Conservation (phyloP, 2,797 vertebrate genomes). For the Rhinoraja longicauda region DNA sequence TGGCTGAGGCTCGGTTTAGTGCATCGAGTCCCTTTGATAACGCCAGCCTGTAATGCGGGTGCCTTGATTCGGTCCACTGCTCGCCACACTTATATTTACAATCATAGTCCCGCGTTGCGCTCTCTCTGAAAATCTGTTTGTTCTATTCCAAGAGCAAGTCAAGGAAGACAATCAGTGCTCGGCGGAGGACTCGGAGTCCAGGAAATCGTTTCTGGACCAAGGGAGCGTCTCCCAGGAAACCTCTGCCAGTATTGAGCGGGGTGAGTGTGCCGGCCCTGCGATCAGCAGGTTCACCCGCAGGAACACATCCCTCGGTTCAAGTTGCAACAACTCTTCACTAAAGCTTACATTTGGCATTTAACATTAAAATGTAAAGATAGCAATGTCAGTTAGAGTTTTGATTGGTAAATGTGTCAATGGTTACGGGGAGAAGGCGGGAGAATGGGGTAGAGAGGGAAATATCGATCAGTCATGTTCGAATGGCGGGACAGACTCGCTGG, state of each 20-base stretch:
- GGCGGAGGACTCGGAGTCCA: slow-evolving; percentile 81
- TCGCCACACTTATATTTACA: neutral
- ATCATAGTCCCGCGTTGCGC: neutral
- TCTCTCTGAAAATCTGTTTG: neutral
- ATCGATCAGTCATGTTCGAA: too few species aligned
- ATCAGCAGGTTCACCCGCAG: neutral
- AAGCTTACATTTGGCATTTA: neutral
- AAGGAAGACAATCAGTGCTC: slow-evolving; percentile 69
- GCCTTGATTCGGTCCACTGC: neutral
- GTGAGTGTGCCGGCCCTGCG: slow-evolving; percentile 54
- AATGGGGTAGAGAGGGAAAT: too few species aligned
- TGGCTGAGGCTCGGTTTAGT: neutral
- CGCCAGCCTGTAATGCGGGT: neutral
- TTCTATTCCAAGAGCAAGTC: slow-evolving; percentile 60
- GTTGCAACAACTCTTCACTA: neutral
- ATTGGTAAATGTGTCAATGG: too few species aligned
- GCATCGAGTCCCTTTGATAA: neutral
- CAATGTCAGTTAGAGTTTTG: neutral
- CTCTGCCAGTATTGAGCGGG: slow-evolving; percentile 68
- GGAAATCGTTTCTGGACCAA: slow-evolving; percentile 75
- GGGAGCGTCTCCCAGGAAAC: slow-evolving; percentile 68
- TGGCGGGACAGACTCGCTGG: too few species aligned
- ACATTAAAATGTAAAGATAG: neutral
- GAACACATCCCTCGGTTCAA: neutral
- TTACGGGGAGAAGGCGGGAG: too few species aligned